phyloP scores from a whole-genome alignment of 2,888 invertebrate species.

The Lampropteryx suffumata region DNA sequence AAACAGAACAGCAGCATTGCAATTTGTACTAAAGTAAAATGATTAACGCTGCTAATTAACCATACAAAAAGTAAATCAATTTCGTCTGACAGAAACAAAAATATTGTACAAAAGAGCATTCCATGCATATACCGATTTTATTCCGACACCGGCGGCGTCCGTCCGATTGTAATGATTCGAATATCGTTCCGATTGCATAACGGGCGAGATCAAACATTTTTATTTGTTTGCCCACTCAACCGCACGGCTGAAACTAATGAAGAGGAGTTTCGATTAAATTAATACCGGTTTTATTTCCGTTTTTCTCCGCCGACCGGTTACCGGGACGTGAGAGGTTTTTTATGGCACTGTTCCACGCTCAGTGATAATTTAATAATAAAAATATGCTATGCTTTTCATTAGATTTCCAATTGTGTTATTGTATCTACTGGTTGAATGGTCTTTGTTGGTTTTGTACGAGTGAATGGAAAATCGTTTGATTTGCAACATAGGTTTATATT shows the following conservation, averaged over 20 bases:
- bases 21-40: constrained; percentile 18
- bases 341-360: constrained; percentile 43
- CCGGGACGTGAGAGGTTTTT: constrained; percentile 53
- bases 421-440: constrained; percentile 34
- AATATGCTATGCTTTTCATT: constrained; percentile 52
- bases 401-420: constrained; percentile 51
- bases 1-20: constrained; percentile 21
- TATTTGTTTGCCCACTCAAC: constrained; percentile 77
- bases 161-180: constrained; percentile 67
- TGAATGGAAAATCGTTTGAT: background rate
- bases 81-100: constrained; percentile 29
- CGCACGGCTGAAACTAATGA: constrained; percentile 77
- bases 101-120: constrained; percentile 33
- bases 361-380: constrained; percentile 58
- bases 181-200: constrained; percentile 69
- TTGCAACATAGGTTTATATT: background rate
- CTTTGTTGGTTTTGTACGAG: constrained; percentile 32
- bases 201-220: constrained; percentile 77
- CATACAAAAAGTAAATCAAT: constrained; percentile 33
- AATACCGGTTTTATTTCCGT: constrained; percentile 69
- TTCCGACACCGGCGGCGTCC: constrained; percentile 35
- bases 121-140: constrained; percentile 22
- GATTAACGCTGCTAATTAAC: constrained; percentile 33
- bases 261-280: constrained; percentile 78
- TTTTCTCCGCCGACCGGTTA: constrained; percentile 49